Evolutionary conservation across 2,113 vertebrate genomes (phyloP), one percentile per base, ranked within the genome.

Genomic region (Jacana jacana): DNA sequence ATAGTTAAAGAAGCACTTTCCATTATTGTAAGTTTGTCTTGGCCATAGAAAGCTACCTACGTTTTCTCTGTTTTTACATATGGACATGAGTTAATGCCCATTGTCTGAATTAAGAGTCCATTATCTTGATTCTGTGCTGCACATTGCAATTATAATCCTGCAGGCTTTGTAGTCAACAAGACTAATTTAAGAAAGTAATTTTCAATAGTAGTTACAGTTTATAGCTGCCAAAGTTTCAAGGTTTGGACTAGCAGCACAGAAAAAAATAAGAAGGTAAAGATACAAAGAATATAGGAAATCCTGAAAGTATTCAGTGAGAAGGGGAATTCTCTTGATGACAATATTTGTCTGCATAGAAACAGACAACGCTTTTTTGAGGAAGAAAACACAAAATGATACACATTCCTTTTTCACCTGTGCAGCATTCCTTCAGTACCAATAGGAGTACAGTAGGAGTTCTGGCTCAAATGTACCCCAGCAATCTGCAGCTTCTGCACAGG

Each of bases 101-200:
- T 73, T 72, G 61, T 64, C 80, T 69, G 85, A 96, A 96, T 96
- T 85, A 88, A 95, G 95, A 94, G 64, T 37, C 77, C 79, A 66
- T 88, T 86, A 55, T 75, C 79, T 85, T 87, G 68, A 79, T 90
- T 91, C 75, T 85, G 23, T 89, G 80, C 77, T 73, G 35, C 37
- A 73, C 57, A 48, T 13, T 65, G 70, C 44, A 84, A 71, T 13
- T 75, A 61, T 10, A 88, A 76, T 82, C 60, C 44, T 80, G 57
- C 81, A 91, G 9, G 16, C 54, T 88, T 79, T 77, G 54, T 81
- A 78, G n/a, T 68, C 82, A 49, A 33, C 40, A 82, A 54, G 84
- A 30, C 42, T 78, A 39, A 70, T 72, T 88, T 88, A 57, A 82
- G 51, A 24, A 65, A 85, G 44, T 60, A 69, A 52, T 70, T 91